Evolutionary conservation across 2,888 invertebrate species (phyloP).

Genomic region (Caenorhabditis becei): DNA sequence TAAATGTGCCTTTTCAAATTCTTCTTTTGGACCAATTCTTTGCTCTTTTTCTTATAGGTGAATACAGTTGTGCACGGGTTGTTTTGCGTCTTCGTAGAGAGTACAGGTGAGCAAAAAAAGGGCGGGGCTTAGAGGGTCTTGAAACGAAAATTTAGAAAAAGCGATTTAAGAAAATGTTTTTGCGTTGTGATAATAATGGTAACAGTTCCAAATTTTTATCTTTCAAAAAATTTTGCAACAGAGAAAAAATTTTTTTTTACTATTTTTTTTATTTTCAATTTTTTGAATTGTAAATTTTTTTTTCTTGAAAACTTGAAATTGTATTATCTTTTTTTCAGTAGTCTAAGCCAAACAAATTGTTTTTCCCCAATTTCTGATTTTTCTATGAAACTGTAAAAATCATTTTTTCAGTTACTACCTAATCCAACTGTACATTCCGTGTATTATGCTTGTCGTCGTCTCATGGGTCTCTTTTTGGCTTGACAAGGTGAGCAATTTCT

Average conservation of each 20-base stretch:
- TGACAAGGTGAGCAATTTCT: slow-evolving; percentile 80
- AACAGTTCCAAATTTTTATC: neutral
- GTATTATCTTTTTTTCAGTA: too few species aligned
- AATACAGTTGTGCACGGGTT: slow-evolving; percentile 81
- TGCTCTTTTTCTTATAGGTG: slow-evolving; percentile 68
- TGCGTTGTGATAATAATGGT: too few species aligned
- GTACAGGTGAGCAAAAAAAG: slow-evolving; percentile 72
- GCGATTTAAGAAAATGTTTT: too few species aligned
- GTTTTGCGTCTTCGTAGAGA: slow-evolving; percentile 77
- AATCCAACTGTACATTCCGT: slow-evolving; percentile 96
- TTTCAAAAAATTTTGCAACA: neutral
- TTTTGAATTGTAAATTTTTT: too few species aligned
- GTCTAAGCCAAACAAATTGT: neutral
- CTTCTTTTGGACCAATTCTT: too few species aligned
- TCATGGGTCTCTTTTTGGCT: slow-evolving; percentile 81
- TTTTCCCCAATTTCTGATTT: neutral
- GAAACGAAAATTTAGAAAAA: too few species aligned
- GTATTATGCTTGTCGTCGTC: slow-evolving; percentile 91
- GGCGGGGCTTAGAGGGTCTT: too few species aligned
- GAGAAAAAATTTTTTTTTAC: too few species aligned
- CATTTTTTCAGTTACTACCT: slow-evolving; percentile 79
- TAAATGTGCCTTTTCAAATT: slow-evolving; percentile 13
- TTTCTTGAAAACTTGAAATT: too few species aligned
- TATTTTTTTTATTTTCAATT: neutral
- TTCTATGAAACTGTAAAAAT: too few species aligned